These are phyloP conservation scores for Amblyjoppa proteus DNA, from an alignment of 2,888 invertebrate genomes.

Conservation along the genomic window DNA sequence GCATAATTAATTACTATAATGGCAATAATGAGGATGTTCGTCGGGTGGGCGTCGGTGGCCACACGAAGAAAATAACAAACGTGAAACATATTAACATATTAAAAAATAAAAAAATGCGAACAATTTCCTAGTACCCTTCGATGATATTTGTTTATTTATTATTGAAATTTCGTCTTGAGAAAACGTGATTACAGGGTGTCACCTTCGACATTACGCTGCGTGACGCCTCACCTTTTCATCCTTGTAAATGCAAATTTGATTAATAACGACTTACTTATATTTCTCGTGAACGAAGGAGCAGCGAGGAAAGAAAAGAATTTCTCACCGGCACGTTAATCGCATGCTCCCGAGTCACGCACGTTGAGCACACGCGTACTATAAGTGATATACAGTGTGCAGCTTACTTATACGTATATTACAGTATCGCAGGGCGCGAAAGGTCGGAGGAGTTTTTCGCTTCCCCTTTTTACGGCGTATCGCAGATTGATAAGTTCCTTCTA, in stretches of 20 bases:
- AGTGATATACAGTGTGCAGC: conserved; percentile 47
- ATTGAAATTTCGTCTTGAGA: conserved; percentile 10
- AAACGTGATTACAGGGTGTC: conserved; percentile 5
- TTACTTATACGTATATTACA: background rate
- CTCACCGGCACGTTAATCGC: conserved; percentile 77
- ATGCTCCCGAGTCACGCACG: conserved; percentile 76
- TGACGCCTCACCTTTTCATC: conserved; percentile 77
- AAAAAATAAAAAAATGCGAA: background rate
- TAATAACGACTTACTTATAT: conserved; percentile 80
- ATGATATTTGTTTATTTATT: background rate
- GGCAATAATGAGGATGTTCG: conserved; percentile 54
- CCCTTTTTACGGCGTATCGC: conserved; percentile 50
- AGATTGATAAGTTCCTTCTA: conserved; percentile 66
- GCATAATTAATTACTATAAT: conserved; percentile 62
- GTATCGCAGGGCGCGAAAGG: conserved; percentile 47
- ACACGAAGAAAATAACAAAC: conserved; percentile 24
- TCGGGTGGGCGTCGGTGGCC: background rate
- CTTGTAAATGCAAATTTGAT: conserved; percentile 83
- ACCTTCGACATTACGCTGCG: conserved; percentile 8
- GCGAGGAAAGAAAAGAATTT: conserved; percentile 67
- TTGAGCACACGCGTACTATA: conserved; percentile 49
- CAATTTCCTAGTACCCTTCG: background rate
- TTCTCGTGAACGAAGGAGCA: conserved; percentile 74
- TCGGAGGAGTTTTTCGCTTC: conserved; percentile 57
- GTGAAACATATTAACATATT: background rate